A percentile compares a stretch with the other conserved stretches of the same genome.
Evolutionary conservation across 2,888 invertebrate genomes (phyloP).

Genomic region (Idaea aversata): DNA sequence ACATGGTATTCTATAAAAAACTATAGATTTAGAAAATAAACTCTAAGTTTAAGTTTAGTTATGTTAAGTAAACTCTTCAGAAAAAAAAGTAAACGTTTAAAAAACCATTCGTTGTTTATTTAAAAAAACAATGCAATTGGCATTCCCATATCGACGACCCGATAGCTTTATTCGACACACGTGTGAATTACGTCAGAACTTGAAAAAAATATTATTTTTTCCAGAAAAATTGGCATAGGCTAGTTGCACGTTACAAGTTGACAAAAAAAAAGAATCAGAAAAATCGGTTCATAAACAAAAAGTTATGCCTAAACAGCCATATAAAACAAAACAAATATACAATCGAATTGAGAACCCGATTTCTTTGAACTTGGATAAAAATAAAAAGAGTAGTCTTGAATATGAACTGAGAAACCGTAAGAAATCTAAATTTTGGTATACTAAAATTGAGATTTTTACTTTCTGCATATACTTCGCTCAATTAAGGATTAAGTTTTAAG

Average conservation of each 20-base stretch:
- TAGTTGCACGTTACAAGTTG: not conserved
- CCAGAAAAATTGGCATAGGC: not conserved
- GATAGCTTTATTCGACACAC: constrained; percentile 38
- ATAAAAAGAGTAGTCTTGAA: too few relatives aligned
- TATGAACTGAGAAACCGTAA: too few relatives aligned
- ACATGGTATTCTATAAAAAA: constrained; percentile 22
- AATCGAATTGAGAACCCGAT: too few relatives aligned
- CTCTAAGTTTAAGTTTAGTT: constrained; percentile 28
- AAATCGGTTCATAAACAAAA: not conserved
- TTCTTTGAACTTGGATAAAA: too few relatives aligned
- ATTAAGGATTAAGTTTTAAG: too few relatives aligned
- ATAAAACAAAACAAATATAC: too few relatives aligned
- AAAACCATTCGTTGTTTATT: constrained; percentile 42
- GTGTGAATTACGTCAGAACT: constrained; percentile 61
- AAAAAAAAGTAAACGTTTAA: constrained; percentile 31
- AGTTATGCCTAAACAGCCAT: too few relatives aligned
- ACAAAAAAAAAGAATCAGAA: not conserved
- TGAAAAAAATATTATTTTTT: constrained; percentile 18
- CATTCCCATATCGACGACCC: constrained; percentile 41
- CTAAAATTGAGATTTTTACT: too few relatives aligned
- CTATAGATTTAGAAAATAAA: constrained; percentile 18
- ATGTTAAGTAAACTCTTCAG: constrained; percentile 26
- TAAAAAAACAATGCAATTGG: constrained; percentile 43
- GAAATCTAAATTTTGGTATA: too few relatives aligned
- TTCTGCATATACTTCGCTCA: too few relatives aligned